Base-by-base conservation (phyloP, 2,113 vertebrate species). In the Alexandromys fortis region DNA sequence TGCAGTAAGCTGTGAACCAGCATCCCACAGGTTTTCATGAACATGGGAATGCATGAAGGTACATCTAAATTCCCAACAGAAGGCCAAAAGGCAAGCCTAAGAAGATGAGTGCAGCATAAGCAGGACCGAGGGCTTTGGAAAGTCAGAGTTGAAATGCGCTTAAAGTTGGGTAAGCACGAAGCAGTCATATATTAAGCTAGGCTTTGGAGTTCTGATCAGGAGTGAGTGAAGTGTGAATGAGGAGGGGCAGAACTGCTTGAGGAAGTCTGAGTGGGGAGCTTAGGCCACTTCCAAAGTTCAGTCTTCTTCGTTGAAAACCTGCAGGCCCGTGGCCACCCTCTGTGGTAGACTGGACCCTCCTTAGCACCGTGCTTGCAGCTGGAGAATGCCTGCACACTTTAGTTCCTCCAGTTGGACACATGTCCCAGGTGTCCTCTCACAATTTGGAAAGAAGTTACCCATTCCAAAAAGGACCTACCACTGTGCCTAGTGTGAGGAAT, bases 1-100 rank as follows among this genome's bases (percentile, higher is more conserved):
- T 30, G 9, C 21, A 28, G n/a, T 0, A 0, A 24, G 8, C 78
- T 67, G 3, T 0, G 17, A 35, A 19, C 3, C 75, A 19, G 38
- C 16, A 35, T 85, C 58, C 47, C 45, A 11, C 30, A 94, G 55
- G 22, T n/a, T 35, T 13, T 61, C 65, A n/a, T 63, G 58, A 70
- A 70, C 16, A 24, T 65, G 42, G 8, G 70, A 75, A 35, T 67
- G 42, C 52, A n/a, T 35, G 90, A 82, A 47, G n/a, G 52, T 52
- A 49, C 65, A 12, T 33, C 35, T 42, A 42, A 78, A 38, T 76
- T 52, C 38, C 81, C 11, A 52, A 58, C 21, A 1, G 2, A 33
- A 72, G 79, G 14, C 28, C 70, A 78, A 77, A 85, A 85, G 49
- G 67, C 35, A 33, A 33, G 45, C 45, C 85, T 14, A 7, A 55